phyloP scores from a whole-genome alignment of 2,113 vertebrate genomes.

The Saccopteryx leptura region DNA sequence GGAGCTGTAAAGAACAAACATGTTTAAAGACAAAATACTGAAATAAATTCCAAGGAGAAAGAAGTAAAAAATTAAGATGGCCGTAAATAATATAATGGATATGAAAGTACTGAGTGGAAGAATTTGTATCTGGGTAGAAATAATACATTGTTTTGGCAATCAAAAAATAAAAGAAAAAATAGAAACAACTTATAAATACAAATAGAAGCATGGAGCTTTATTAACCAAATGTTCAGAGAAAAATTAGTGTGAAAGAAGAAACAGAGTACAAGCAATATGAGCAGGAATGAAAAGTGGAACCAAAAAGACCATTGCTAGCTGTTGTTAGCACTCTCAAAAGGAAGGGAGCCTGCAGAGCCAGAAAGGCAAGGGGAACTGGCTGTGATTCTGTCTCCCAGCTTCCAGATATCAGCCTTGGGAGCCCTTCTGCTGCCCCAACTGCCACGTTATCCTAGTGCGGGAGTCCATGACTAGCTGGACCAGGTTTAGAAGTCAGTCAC shows the following conservation, averaged over 20 bases:
- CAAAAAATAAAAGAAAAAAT: background rate
- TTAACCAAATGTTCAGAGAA: conserved; percentile 37
- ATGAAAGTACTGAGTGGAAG: background rate
- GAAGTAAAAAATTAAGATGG: background rate
- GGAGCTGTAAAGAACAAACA: background rate
- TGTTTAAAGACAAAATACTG: background rate
- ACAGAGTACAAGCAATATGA: conserved; percentile 35
- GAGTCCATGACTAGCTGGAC: accelerated
- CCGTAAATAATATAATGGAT: background rate
- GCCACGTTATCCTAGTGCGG: accelerated
- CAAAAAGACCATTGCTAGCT: background rate
- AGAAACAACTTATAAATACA: background rate
- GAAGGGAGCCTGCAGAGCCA: background rate
- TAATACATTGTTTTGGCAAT: background rate
- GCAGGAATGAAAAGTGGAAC: background rate
- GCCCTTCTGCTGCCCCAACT: background rate
- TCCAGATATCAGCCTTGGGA: background rate
- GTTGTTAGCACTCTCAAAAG: too few relatives aligned
- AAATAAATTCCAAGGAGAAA: background rate
- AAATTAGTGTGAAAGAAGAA: background rate
- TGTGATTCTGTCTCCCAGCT: background rate
- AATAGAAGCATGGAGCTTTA: background rate
- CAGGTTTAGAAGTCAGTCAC: background rate
- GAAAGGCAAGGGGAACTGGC: conserved; percentile 5
- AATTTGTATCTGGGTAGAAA: background rate